These are phyloP conservation scores for Cordilura impudica DNA, from an alignment of 2,888 invertebrate species.

Conservation along the genomic window DNA sequence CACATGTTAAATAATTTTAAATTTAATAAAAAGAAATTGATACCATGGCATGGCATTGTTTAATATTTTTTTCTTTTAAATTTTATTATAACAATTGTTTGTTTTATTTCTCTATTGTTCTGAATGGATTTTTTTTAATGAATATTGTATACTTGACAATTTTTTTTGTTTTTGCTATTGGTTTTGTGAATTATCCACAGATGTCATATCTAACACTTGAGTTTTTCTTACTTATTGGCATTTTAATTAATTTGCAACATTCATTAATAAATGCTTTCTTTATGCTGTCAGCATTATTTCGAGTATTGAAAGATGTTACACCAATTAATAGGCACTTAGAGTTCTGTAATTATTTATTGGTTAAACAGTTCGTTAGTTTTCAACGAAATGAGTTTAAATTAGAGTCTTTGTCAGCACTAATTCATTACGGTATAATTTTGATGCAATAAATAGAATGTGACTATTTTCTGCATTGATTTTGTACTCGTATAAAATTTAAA, in stretches of 20 bases:
- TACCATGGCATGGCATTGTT: neutral
- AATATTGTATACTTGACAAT: neutral
- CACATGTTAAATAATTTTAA: neutral
- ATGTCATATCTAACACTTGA: constrained; percentile 14
- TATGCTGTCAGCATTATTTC: constrained; percentile 24
- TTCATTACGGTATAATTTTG: too few species aligned
- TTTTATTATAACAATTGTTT: neutral
- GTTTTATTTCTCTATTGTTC: neutral
- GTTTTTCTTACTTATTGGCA: neutral
- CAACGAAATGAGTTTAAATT: too few species aligned
- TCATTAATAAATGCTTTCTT: neutral
- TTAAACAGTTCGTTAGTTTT: too few species aligned
- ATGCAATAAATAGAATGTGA: too few species aligned
- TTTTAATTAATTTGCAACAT: constrained; percentile 3
- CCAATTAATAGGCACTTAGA: neutral
- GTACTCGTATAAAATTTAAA: too few species aligned
- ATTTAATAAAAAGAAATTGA: neutral
- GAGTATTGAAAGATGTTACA: neutral
- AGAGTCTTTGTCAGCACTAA: too few species aligned
- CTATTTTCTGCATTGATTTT: too few species aligned
- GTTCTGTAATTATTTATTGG: too few species aligned
- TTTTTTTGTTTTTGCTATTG: neutral
- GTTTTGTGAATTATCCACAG: neutral
- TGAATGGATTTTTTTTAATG: constrained; percentile 11
- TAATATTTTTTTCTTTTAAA: neutral